Conservation (phyloP, 2,888 invertebrate genomes). For the Drosophila rellima region DNA sequence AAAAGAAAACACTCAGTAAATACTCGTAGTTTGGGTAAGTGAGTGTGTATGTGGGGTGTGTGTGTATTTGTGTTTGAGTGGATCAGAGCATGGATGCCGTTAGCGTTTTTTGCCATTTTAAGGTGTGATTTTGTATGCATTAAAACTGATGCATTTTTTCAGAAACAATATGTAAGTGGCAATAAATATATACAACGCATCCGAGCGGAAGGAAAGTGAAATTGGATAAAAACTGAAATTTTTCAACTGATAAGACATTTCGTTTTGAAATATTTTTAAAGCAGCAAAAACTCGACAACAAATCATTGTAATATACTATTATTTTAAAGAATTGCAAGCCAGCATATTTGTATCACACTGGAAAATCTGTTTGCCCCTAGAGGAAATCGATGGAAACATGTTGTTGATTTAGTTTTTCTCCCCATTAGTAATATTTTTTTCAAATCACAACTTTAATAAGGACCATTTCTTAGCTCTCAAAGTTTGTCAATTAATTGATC, state of each 20-base stretch:
- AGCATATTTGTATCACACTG: background rate
- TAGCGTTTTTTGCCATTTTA: conserved; percentile 45
- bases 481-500: background rate
- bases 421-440: background rate
- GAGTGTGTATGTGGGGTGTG: conserved; percentile 5
- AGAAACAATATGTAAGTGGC: conserved; percentile 47
- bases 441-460: background rate
- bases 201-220: conserved; percentile 32
- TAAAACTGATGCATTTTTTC: conserved; percentile 61
- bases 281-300: background rate
- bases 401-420: background rate
- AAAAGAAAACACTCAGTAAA: conserved; percentile 52
- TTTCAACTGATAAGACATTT: conserved; percentile 38
- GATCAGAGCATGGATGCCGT: conserved; percentile 36
- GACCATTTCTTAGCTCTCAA: background rate
- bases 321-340: conserved; percentile 3
- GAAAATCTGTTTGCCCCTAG: background rate
- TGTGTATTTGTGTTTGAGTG: conserved; percentile 26
- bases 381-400: background rate
- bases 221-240: conserved; percentile 30
- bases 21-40: conserved; percentile 20
- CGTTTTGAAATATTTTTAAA: background rate
- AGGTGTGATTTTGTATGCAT: conserved; percentile 32
- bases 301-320: background rate
- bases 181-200: conserved; percentile 50